Evolutionary conservation across 2,888 invertebrate genomes (phyloP).

Genomic region (Matsumyia berberina): DNA sequence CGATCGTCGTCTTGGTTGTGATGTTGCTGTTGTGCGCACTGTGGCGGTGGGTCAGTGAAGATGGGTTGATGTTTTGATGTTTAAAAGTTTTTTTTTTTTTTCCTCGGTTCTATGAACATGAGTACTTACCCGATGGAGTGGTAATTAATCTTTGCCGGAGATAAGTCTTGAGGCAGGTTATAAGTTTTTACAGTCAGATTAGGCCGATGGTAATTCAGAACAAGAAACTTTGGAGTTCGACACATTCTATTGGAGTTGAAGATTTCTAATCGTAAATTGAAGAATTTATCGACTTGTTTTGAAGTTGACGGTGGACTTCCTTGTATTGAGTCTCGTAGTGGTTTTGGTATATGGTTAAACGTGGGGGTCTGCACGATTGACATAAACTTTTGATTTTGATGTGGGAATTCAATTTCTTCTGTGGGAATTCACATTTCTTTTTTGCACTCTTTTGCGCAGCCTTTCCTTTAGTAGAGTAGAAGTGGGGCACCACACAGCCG

Average conservation of each 20-base stretch:
- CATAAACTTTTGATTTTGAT: too few relatives aligned
- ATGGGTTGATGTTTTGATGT: slow-evolving; percentile 41
- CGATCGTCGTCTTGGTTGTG: slow-evolving; percentile 48
- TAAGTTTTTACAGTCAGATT: background rate
- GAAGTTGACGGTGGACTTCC: background rate
- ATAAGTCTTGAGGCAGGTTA: slow-evolving; percentile 38
- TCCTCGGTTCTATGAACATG: background rate
- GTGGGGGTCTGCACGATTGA: too few relatives aligned
- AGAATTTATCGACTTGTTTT: background rate
- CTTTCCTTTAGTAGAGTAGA: too few relatives aligned
- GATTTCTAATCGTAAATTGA: background rate
- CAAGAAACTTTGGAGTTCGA: background rate
- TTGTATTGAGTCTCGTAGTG: background rate
- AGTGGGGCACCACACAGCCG: too few relatives aligned
- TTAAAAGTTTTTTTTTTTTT: background rate
- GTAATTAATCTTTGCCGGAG: slow-evolving; percentile 42
- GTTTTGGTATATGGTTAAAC: too few relatives aligned
- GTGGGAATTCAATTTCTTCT: too few relatives aligned
- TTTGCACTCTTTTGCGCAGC: too few relatives aligned
- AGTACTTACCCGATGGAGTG: slow-evolving; percentile 21
- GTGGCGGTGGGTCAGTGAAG: slow-evolving; percentile 62
- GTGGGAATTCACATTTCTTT: too few relatives aligned
- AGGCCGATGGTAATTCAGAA: background rate
- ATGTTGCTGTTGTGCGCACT: slow-evolving; percentile 25
- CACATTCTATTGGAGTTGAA: background rate